phyloP scores from a whole-genome alignment of 2,113 vertebrate genomes.

The Piaya cayana region DNA sequence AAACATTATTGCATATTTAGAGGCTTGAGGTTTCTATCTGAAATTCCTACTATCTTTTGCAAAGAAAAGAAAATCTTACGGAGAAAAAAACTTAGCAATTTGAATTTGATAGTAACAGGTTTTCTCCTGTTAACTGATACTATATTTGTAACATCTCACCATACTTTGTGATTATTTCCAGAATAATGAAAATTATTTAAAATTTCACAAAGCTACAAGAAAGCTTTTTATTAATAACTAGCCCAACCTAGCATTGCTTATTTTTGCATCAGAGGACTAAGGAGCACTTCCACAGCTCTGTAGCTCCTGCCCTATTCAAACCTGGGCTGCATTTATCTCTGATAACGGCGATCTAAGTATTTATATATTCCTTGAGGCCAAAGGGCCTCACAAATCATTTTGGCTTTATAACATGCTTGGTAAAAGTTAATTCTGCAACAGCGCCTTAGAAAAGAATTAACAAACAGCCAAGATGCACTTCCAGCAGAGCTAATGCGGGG shows the following conservation, averaged over 20 bases:
- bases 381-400: neutral
- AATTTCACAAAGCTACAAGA: neutral
- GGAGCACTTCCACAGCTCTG: neutral
- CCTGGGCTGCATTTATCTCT: neutral
- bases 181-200: neutral
- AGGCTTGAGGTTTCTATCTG: neutral
- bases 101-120: neutral
- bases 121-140: neutral
- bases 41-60: neutral
- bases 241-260: neutral
- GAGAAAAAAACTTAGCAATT: fast-evolving
- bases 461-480: neutral
- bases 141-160: neutral
- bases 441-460: neutral
- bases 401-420: neutral
- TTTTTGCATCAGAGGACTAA: neutral
- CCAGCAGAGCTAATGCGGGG: neutral
- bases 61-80: neutral
- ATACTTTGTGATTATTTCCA: neutral
- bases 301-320: neutral
- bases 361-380: neutral
- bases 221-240: neutral
- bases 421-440: neutral
- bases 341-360: neutral
- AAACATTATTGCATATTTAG: neutral